Conservation (phyloP, 1,140 invertebrate genomes). For the Sycobia sp. region DNA sequence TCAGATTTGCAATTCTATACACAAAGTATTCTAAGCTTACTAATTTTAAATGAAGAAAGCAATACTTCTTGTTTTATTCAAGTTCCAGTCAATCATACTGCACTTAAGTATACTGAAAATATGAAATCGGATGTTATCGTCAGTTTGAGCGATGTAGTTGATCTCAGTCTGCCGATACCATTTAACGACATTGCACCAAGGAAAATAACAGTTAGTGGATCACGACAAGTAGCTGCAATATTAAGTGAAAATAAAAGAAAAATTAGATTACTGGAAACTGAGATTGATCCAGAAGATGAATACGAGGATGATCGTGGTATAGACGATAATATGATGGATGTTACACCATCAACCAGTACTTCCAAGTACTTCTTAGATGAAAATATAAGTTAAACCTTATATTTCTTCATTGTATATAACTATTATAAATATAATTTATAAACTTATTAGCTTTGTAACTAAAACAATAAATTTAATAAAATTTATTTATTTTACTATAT, state of each 20-base stretch:
- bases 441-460: not conserved
- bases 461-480: conserved; percentile 12
- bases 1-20: conserved; percentile 84
- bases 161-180: conserved; percentile 63
- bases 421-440: conserved; percentile 12
- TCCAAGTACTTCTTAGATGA: too few species aligned
- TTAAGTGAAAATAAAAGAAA: conserved; percentile 79
- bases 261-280: conserved; percentile 88
- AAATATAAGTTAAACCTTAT: conserved; percentile 21
- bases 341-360: conserved; percentile 37
- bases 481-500: conserved; percentile 19
- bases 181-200: conserved; percentile 77
- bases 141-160: conserved; percentile 62
- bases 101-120: conserved; percentile 55
- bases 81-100: conserved; percentile 63
- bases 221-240: conserved; percentile 85
- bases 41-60: conserved; percentile 68
- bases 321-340: conserved; percentile 59
- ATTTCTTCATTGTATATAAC: conserved; percentile 25
- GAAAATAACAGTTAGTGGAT: conserved; percentile 82
- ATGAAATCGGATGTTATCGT: conserved; percentile 40
- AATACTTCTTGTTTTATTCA: conserved; percentile 70
- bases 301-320: conserved; percentile 69
- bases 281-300: conserved; percentile 88
- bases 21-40: conserved; percentile 74